Base-by-base conservation (phyloP, 2,113 vertebrate genomes). In the Periophthalmus modestus region DNA sequence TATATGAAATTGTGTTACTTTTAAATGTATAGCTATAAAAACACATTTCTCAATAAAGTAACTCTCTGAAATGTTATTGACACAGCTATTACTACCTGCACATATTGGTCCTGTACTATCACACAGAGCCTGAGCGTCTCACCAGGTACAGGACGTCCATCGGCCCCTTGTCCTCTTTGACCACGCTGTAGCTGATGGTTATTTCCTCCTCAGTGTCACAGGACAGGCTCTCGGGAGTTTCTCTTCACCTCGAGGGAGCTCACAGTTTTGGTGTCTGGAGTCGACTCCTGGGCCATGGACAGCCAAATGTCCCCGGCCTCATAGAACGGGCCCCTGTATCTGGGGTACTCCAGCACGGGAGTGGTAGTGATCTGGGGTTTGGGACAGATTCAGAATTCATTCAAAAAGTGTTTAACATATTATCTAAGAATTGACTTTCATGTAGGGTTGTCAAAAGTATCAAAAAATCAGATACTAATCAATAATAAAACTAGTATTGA, bases 81-180 rank as follows among this genome's bases (percentile, higher is more conserved):
- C n/a, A 55, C 54, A 57, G 54, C 1, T 57, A 57, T 21, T 23
- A n/a, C n/a, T n/a, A n/a, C n/a, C n/a, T n/a, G n/a, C 10, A 7
- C n/a, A 3, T 43, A 21, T 57, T n/a, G 7, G 7, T 21, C 10
- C 54, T 57, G 11, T 10, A 10, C 9, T 57, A 62, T 15, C 33
- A 39, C 11, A 19, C 57, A 24, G 2, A n/a, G 34, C 19, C 39
- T 18, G 15, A 36, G 3, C 34, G 4, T 82, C 93, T 87, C 71
- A 94, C 93, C 87, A 89, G 73, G 78, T 90, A 92, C 2, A 92
- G 81, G 19, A 93, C 1, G n/a, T 88, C 81, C 39, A 84, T 68
- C 2, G 47, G 47, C 21, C 75, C 84, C 15, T 50, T 34, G 0
- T 52, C 74, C 68, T 94, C 93, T 54, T 87, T 88, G 15, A 85